A percentile compares a stretch with the other conserved stretches of the same genome.
phyloP scores from a whole-genome alignment of 2,113 vertebrate genomes.

The Mormoops blainvillei region DNA sequence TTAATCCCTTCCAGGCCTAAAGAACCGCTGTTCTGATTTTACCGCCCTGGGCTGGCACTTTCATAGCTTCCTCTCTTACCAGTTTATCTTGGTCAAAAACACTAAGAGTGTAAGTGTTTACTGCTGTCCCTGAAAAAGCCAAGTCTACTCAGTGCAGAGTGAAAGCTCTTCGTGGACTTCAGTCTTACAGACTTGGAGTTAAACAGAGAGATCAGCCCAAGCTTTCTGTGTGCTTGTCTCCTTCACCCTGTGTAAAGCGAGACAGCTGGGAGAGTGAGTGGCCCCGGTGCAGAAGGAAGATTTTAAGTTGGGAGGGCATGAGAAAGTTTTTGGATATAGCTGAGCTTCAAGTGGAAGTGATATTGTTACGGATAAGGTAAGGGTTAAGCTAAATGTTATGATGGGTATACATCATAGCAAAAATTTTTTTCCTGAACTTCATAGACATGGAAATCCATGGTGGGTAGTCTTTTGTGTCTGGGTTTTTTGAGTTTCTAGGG shows the following conservation, averaged over 20 bases:
- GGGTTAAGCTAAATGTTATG: neutral
- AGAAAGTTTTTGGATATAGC: neutral
- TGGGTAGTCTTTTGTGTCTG: neutral
- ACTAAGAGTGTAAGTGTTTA: neutral
- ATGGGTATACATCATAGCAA: neutral
- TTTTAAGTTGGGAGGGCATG: neutral
- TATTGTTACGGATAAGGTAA: neutral
- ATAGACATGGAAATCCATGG: neutral
- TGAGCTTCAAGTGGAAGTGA: neutral
- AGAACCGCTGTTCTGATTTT: neutral
- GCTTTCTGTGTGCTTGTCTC: neutral
- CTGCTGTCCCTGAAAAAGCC: too few species aligned
- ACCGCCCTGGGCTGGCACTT: neutral
- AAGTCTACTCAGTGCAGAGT: neutral
- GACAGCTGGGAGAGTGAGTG: neutral
- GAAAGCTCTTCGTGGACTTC: neutral
- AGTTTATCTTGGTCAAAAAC: neutral
- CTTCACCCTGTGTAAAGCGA: neutral
- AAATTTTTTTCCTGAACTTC: neutral
- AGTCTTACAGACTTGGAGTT: neutral
- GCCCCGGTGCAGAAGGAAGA: neutral
- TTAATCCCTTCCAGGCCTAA: neutral
- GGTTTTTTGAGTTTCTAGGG: neutral
- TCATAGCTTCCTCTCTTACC: neutral
- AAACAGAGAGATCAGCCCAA: neutral